Conservation (phyloP, 2,888 invertebrate species). For the Atherix ibis region DNA sequence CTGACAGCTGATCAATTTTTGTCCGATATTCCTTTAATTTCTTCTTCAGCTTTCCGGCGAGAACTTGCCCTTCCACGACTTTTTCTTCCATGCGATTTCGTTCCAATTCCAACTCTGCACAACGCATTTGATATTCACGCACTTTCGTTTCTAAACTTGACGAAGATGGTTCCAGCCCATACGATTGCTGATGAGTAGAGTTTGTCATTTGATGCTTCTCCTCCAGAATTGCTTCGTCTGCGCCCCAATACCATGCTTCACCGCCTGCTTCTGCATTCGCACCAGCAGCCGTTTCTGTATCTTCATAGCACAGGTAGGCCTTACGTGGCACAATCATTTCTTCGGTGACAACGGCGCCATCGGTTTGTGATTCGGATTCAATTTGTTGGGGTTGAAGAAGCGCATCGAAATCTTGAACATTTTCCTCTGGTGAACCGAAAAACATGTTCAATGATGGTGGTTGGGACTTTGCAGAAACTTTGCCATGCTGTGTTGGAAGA, state of each 20-base stretch:
- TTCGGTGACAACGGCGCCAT: conserved; percentile 20
- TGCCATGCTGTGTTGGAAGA: conserved; percentile 13
- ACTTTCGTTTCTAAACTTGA: conserved; percentile 30
- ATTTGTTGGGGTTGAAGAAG: conserved; percentile 6
- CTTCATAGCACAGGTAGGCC: conserved; percentile 37
- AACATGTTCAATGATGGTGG: conserved; percentile 26
- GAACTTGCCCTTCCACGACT: conserved; percentile 47
- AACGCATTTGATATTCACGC: conserved; percentile 40
- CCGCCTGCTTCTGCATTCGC: conserved; percentile 25
- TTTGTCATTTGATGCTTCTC: conserved; percentile 31
- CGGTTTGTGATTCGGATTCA: conserved; percentile 1
- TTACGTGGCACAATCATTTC: conserved; percentile 37
- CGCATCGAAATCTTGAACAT: conserved; percentile 13
- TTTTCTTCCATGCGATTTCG: conserved; percentile 43
- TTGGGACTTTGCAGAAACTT: conserved; percentile 9
- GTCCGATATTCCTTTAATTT: conserved; percentile 71
- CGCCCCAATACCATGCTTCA: conserved; percentile 47
- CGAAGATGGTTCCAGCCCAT: conserved; percentile 12
- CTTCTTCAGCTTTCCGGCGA: conserved; percentile 62
- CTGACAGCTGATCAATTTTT: conserved; percentile 36
- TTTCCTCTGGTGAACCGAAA: conserved; percentile 17
- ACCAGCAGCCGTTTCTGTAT: conserved; percentile 12
- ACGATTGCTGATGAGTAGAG: conserved; percentile 20
- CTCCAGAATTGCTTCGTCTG: conserved; percentile 37
- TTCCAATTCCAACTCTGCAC: conserved; percentile 42